Conservation (phyloP, 2,797 vertebrate genomes). For the Scyliorhinus canicula region DNA sequence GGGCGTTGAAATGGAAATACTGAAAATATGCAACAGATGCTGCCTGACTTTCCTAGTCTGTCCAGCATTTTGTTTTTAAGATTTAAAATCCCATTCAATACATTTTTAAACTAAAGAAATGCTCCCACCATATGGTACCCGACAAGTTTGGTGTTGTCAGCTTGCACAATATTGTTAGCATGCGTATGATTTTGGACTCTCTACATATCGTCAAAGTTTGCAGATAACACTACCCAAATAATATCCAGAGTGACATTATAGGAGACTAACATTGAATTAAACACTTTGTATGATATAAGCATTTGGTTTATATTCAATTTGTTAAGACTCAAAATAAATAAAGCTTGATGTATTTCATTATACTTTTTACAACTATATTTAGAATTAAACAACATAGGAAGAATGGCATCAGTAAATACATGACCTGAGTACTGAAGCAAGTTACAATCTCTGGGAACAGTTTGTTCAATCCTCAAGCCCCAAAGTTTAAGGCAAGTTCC, state of each 20-base stretch:
- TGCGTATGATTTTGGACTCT: background rate
- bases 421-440: background rate
- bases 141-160: background rate
- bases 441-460: background rate
- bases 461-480: background rate
- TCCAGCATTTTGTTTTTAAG: background rate
- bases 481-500: constrained; percentile 4
- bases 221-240: background rate
- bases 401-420: background rate
- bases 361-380: background rate
- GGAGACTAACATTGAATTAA: background rate
- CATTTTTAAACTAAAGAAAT: background rate
- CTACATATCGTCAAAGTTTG: background rate
- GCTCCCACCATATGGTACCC: background rate
- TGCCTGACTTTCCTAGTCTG: background rate
- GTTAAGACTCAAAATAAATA: background rate
- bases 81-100: background rate
- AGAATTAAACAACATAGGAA: background rate
- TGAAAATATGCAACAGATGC: background rate
- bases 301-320: background rate
- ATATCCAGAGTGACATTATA: background rate
- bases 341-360: background rate
- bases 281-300: background rate
- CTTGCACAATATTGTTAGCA: background rate
- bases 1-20: background rate